Conservation (phyloP, 2,797 vertebrate genomes). For the Phyllotis vaccarum region DNA sequence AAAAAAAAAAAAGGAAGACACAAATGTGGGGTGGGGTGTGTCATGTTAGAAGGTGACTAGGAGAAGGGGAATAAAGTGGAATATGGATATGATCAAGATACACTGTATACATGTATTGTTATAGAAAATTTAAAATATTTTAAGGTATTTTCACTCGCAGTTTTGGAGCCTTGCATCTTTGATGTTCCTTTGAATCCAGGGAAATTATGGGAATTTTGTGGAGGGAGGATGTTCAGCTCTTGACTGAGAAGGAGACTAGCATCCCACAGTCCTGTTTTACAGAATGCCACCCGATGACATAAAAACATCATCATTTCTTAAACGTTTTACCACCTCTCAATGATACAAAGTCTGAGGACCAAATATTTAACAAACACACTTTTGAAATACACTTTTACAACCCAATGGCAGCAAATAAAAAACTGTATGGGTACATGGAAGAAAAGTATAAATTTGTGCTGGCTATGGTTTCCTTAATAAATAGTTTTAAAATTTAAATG, state of each 20-base stretch:
- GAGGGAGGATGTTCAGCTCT: background rate
- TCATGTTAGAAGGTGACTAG: background rate
- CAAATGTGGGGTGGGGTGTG: background rate
- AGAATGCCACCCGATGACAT: background rate
- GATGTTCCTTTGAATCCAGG: background rate
- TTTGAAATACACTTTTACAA: background rate
- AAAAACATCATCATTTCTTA: background rate
- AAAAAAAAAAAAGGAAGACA: background rate
- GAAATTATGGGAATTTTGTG: too few relatives aligned
- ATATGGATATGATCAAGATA: background rate
- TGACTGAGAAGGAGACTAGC: background rate
- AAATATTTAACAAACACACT: background rate
- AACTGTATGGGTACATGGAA: background rate
- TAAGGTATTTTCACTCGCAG: background rate
- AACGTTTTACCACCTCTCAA: background rate
- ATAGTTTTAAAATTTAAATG: background rate
- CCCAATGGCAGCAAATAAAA: background rate
- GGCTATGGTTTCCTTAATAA: background rate
- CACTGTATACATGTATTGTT: background rate
- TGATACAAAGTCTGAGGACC: background rate
- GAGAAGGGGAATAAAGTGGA: background rate
- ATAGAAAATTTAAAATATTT: background rate
- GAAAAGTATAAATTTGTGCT: background rate
- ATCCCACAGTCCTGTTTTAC: background rate
- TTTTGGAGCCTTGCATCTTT: background rate